Conservation (phyloP, 2,888 invertebrate genomes). For the Acanthococcus lagerstroemiae region DNA sequence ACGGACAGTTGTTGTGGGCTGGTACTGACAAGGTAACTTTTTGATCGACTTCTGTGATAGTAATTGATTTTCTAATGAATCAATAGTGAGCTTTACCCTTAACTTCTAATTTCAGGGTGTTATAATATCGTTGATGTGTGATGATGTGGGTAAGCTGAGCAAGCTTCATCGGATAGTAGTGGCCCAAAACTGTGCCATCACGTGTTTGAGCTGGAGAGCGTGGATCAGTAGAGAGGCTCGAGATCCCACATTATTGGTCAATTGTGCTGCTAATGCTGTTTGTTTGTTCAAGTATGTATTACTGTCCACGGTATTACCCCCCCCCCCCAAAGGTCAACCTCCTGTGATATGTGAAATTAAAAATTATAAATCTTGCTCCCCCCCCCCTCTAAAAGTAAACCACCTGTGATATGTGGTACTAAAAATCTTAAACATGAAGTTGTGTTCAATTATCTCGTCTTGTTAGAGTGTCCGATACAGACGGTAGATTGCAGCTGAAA, state of each 20-base stretch:
- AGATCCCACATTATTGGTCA: conserved; percentile 65
- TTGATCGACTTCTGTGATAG: not conserved
- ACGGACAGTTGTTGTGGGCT: conserved; percentile 69
- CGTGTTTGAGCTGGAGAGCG: conserved; percentile 65
- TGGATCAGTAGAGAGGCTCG: conserved; percentile 69
- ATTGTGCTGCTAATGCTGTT: conserved; percentile 64
- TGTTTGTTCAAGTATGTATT: conserved; percentile 52
- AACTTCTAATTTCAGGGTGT: conserved; percentile 48
- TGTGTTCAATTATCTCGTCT: no score
- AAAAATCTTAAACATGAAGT: no score
- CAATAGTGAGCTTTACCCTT: not conserved
- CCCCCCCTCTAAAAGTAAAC: no score
- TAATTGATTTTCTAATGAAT: not conserved
- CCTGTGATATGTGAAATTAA: no score
- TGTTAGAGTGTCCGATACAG: conserved; percentile 53
- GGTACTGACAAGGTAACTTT: conserved; percentile 36
- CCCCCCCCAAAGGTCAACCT: no score
- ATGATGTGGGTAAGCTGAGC: conserved; percentile 56
- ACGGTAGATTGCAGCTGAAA: conserved; percentile 55
- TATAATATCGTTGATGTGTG: conserved; percentile 59
- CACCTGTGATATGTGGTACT: no score
- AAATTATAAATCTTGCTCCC: no score
- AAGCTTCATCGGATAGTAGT: conserved; percentile 54
- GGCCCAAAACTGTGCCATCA: conserved; percentile 55
- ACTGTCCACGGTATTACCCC: no score